Conservation (phyloP, 2,797 vertebrate genomes). For the Amazonetta brasiliensis region DNA sequence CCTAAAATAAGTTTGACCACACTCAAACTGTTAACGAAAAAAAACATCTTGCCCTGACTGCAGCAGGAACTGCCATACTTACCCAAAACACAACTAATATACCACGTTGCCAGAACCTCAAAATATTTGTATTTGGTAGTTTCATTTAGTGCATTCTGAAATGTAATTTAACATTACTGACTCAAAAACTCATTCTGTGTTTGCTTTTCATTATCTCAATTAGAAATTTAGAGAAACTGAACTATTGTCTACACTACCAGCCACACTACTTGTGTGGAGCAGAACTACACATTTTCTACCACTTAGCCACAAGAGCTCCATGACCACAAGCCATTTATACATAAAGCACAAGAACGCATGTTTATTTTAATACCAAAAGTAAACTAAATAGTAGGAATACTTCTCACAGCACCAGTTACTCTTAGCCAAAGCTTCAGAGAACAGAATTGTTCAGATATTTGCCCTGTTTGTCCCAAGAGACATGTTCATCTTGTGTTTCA, state of each 20-base stretch:
- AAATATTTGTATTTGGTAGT: not conserved
- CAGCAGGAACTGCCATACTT: not conserved
- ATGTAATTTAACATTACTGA: not conserved
- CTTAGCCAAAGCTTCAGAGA: not conserved
- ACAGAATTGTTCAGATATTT: slow-evolving; percentile 26
- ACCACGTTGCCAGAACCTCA: not conserved
- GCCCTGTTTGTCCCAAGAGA: slow-evolving; percentile 22
- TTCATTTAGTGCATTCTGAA: not conserved
- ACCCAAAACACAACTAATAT: not conserved
- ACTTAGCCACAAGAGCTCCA: not conserved
- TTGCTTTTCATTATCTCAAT: not conserved
- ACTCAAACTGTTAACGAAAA: not conserved
- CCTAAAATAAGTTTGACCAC: not conserved
- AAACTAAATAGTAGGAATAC: not conserved
- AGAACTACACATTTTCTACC: not conserved
- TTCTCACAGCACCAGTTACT: slow-evolving; percentile 30
- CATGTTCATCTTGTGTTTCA: not conserved
- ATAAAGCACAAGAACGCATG: not conserved
- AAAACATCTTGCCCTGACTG: not conserved
- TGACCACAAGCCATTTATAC: not conserved
- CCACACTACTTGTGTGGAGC: too few relatives aligned
- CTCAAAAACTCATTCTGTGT: not conserved
- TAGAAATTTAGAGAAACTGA: not conserved
- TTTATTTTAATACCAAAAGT: slow-evolving; percentile 8
- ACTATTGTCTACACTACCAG: not conserved